Evolutionary conservation across 1,140 invertebrate species (phyloP), one percentile per base, ranked within the genome.

Genomic region (Cyclina sinensis): DNA sequence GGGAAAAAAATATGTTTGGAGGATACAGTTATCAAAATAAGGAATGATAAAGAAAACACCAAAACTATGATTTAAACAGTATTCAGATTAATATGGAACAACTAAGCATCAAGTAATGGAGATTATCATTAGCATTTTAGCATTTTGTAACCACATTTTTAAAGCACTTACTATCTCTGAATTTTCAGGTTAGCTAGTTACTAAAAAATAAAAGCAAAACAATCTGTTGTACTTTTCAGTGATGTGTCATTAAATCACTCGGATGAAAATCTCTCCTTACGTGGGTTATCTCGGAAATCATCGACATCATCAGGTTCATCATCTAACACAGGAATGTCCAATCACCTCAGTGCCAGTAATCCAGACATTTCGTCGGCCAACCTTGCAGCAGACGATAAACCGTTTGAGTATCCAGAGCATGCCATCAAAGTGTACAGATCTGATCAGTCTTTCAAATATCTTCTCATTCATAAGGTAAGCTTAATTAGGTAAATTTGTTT

Each of bases 371-470:
- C 93, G 68, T 89, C 92, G 80, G 93, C 89, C 18, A 90, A 76
- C 59, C 90, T 92, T 16, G 89, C 37, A 30, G 88, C 93, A 51
- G 93, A 94, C 30, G 96, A 95, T 30, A 81, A 93, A 37, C 90
- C 97, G 79, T 96, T 97, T 2, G 98, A 99, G 95, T 99, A 98
- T 96, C 99, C 99, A 9, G 99, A 99, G 94, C 98, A 99, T 96
- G 99, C 99, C 48, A 96, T 99, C 0, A 99, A 99, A 96, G 98
- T 97, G 24, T 97, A 95, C 89, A 98, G 98, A 96, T 97, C 98
- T 35, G 99, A 99, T 96, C 99, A 99, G 96, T 98, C 98, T 4
- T 99, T 98, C 96, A 99, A 99, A 96, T 99, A 99, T 96, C 97
- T 99, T 83, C 97, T 99, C 59, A 98, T 99, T 74, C 98, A 99